Evolutionary conservation across 2,888 invertebrate genomes (phyloP), one percentile per base, ranked within the genome.

Genomic region (Agriopis leucophaearia): DNA sequence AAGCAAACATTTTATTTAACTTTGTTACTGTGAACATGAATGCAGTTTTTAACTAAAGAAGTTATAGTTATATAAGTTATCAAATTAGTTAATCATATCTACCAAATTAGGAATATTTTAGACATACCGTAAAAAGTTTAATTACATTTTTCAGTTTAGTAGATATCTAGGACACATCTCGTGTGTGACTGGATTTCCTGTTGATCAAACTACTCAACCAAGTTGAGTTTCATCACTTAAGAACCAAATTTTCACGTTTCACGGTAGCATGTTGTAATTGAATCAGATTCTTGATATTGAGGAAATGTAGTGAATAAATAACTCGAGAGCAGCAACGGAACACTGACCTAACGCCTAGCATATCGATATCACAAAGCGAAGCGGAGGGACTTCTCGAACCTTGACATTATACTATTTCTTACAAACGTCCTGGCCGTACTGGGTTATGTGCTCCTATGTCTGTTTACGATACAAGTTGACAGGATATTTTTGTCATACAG

Each of bases 371-470:
- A 74, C 58, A 69, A 62, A 60, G 64, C 55, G 55, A 61, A 55
- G 56, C 36, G 35, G 52, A 71, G 64, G 57, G 62, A 68, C 57
- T 56, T 69, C 60, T 35, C 73, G 74, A 84, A 86, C 88, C 88
- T 88, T 89, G 88, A 88, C 88, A 88, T 88, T 86, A 55, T 27
- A 78, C 70, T 50, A 67, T 72, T 70, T 67, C 57, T 55, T 55
- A 47, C n/a, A n/a, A n/a, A n/a, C 10, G 16, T 57, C 38, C 15
- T 57, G 13, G 3, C 48, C 45, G 42, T 55, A 44, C 66, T n/a
- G n/a, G n/a, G n/a, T 51, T 52, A 54, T 51, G 18, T 16, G 27
- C 15, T 56, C 50, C 44, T 50, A 8, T 48, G 48, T 8, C 38
- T 38, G 38, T 9, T 9, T 38, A 38, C 8, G 7, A 42, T 12